Evolutionary conservation across 2,888 invertebrate species (phyloP).

Genomic region (Diploptera punctata): DNA sequence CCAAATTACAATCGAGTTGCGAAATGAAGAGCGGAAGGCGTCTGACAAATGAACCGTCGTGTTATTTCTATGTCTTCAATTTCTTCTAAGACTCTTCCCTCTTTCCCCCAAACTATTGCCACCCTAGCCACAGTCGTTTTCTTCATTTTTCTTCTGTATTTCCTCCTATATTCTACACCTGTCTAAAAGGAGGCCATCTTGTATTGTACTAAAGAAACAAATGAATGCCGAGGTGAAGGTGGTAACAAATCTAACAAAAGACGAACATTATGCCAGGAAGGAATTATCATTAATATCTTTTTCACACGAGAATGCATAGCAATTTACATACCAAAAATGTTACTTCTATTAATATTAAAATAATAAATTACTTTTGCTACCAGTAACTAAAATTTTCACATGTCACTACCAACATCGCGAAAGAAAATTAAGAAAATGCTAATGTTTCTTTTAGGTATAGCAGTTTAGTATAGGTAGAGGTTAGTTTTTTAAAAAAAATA

Average conservation of each 20-base stretch:
- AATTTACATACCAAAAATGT: constrained; percentile 19
- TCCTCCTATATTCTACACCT: constrained; percentile 23
- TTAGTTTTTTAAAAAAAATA: no score
- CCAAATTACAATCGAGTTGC: constrained; percentile 31
- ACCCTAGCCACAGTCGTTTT: neutral
- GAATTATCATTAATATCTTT: constrained; percentile 24
- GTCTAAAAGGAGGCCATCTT: constrained; percentile 30
- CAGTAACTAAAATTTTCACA: neutral
- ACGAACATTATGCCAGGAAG: constrained; percentile 18
- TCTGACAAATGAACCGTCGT: constrained; percentile 30
- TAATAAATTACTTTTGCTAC: neutral
- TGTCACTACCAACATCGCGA: neutral
- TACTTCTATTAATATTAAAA: constrained; percentile 6
- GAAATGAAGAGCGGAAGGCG: constrained; percentile 31
- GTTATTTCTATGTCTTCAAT: constrained; percentile 31
- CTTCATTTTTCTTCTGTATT: constrained; percentile 19
- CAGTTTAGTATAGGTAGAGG: no score
- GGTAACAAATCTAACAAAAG: constrained; percentile 21
- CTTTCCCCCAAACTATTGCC: constrained; percentile 2
- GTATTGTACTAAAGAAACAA: constrained; percentile 27
- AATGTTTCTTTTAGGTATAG: no score
- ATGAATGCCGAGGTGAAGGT: constrained; percentile 29
- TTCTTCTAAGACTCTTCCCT: neutral
- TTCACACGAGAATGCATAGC: neutral
- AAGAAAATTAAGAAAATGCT: no score